Percentiles rank a stretch among this genome's conserved stretches.
phyloP scores from a whole-genome alignment of 2,888 invertebrate species.

The Carcina quercana region DNA sequence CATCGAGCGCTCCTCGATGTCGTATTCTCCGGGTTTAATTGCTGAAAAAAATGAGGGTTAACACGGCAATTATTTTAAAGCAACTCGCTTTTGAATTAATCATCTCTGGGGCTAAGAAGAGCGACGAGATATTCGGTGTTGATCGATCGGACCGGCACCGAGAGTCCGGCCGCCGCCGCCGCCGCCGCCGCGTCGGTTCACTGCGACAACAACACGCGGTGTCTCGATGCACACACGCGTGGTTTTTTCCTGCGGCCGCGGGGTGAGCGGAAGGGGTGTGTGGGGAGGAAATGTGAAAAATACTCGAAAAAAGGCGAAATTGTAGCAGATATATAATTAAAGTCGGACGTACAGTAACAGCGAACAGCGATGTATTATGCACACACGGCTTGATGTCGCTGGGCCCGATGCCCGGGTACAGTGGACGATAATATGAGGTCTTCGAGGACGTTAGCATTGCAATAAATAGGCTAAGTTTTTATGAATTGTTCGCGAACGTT shows the following conservation, averaged over 20 bases:
- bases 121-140: no score
- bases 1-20: conserved; percentile 55
- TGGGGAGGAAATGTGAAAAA: conserved; percentile 72
- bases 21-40: conserved; percentile 62
- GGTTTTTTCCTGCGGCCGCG: conserved; percentile 59
- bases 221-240: conserved; percentile 43
- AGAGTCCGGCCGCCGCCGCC: no score
- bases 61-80: no score
- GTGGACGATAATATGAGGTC: conserved; percentile 6
- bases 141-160: no score
- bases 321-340: conserved; percentile 76
- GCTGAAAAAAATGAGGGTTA: conserved; percentile 54
- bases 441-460: no score
- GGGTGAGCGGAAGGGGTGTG: conserved; percentile 44
- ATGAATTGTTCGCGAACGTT: no score
- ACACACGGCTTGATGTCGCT: conserved; percentile 56
- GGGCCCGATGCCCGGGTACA: conserved; percentile 27
- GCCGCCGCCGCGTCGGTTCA: conserved; percentile 15
- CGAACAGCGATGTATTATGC: conserved; percentile 70
- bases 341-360: conserved; percentile 65
- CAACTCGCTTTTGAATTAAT: no score
- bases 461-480: no score
- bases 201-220: conserved; percentile 24
- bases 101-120: no score
- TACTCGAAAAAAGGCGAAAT: conserved; percentile 75